Conservation (phyloP, 2,113 vertebrate species). For the Physeter macrocephalus region DNA sequence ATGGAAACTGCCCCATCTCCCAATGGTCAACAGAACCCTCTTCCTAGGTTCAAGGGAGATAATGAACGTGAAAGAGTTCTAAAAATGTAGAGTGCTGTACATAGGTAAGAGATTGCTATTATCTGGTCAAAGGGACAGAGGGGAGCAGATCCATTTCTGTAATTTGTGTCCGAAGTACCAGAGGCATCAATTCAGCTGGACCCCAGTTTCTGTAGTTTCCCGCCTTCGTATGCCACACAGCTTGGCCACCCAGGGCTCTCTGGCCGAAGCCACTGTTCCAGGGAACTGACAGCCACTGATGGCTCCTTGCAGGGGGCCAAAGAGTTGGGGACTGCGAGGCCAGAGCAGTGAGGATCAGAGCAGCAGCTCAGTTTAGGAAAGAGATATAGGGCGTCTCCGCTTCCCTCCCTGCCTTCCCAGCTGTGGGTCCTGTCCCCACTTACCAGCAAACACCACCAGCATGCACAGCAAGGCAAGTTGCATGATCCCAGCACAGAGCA, state of each 20-base stretch:
- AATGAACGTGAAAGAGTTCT: not conserved
- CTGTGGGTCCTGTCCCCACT: not conserved
- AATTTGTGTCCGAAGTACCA: too few species aligned
- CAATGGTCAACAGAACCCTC: not conserved
- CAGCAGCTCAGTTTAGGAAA: not conserved
- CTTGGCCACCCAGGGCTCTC: not conserved
- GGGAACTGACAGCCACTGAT: not conserved
- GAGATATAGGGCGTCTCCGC: rapidly evolving
- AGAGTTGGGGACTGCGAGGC: not conserved
- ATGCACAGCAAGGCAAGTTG: constrained; percentile 12
- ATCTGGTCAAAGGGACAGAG: not conserved
- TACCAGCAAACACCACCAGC: constrained; percentile 43
- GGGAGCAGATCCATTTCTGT: not conserved
- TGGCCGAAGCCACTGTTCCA: not conserved
- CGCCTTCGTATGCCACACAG: not conserved
- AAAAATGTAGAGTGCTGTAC: not conserved
- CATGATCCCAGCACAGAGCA: constrained; percentile 3
- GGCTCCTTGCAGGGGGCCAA: not conserved
- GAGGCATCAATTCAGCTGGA: not conserved
- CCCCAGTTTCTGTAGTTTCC: not conserved
- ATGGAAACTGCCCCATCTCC: not conserved
- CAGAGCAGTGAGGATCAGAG: not conserved
- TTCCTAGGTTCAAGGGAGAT: not conserved
- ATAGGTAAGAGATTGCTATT: not conserved
- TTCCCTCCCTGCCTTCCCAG: not conserved